Evolutionary conservation across 2,888 invertebrate species (phyloP).

Genomic region (Pristionchus entomophagus): DNA sequence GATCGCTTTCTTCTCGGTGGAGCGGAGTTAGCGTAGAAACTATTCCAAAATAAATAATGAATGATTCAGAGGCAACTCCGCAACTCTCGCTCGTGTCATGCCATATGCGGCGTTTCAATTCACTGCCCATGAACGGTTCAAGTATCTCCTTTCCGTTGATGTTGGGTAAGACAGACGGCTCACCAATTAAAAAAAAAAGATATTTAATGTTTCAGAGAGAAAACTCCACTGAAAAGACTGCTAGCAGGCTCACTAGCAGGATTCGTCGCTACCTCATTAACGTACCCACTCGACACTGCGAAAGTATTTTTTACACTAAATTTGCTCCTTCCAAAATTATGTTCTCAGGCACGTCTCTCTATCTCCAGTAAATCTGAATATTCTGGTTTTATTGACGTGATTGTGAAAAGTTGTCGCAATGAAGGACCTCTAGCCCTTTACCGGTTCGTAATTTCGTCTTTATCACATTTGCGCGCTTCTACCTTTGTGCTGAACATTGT

Average conservation of each 20-base stretch:
- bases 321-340: not conserved
- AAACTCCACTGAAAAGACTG: constrained; percentile 81
- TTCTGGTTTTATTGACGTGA: constrained; percentile 62
- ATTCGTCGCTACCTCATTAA: constrained; percentile 91
- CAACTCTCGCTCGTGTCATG: constrained; percentile 95
- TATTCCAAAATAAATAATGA: no score
- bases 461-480: no score
- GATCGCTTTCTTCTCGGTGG: no score
- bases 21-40: no score
- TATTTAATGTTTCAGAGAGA: constrained; percentile 66
- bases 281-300: constrained; percentile 96
- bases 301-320: no score
- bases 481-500: no score
- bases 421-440: constrained; percentile 70
- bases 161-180: constrained; percentile 54
- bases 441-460: no score
- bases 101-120: constrained; percentile 99
- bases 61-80: constrained; percentile 98
- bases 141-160: constrained; percentile 82
- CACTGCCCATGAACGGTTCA: constrained; percentile 97
- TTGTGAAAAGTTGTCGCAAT: constrained; percentile 67
- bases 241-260: constrained; percentile 95
- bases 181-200: no score
- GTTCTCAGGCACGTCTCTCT: constrained; percentile 86
- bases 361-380: constrained; percentile 89